A percentile compares a stretch with the other conserved stretches of the same genome.
Conservation (phyloP, 2,797 vertebrate species). For the Hydrolagus colliei region DNA sequence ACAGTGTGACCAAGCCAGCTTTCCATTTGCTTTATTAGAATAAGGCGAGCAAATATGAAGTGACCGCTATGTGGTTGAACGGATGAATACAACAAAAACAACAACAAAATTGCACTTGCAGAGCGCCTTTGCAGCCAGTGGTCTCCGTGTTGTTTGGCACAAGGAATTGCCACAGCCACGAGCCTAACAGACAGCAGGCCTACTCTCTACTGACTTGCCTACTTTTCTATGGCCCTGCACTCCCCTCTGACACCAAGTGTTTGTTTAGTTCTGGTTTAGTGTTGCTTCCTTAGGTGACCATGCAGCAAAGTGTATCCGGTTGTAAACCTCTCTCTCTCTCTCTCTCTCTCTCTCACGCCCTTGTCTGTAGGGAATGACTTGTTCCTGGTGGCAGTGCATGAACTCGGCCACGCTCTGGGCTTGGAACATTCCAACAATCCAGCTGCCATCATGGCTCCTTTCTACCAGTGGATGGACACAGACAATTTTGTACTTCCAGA, state of each 20-base stretch:
- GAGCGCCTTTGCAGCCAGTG: no score
- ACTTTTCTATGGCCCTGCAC: background rate
- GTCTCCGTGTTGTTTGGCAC: no score
- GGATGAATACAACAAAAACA: no score
- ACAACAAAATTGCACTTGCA: no score
- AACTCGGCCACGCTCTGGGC: conserved; percentile 86
- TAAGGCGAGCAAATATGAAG: no score
- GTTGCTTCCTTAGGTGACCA: conserved; percentile 18
- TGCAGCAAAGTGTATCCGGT: background rate
- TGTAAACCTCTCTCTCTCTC: no score
- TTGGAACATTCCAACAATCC: conserved; percentile 94
- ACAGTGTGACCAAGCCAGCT: background rate
- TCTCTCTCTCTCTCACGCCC: background rate
- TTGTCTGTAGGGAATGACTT: conserved; percentile 78
- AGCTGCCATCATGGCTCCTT: conserved; percentile 91
- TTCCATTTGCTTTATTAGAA: background rate
- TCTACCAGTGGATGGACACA: conserved; percentile 98
- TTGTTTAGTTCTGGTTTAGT: background rate
- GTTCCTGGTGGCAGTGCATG: conserved; percentile 88
- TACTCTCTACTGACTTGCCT: background rate
- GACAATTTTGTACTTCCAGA: conserved; percentile 87
- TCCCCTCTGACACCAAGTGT: background rate
- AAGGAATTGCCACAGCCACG: no score
- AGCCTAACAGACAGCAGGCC: no score
- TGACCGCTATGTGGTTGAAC: no score